phyloP scores from a whole-genome alignment of 2,888 invertebrate species.

The Smittia sp. region DNA sequence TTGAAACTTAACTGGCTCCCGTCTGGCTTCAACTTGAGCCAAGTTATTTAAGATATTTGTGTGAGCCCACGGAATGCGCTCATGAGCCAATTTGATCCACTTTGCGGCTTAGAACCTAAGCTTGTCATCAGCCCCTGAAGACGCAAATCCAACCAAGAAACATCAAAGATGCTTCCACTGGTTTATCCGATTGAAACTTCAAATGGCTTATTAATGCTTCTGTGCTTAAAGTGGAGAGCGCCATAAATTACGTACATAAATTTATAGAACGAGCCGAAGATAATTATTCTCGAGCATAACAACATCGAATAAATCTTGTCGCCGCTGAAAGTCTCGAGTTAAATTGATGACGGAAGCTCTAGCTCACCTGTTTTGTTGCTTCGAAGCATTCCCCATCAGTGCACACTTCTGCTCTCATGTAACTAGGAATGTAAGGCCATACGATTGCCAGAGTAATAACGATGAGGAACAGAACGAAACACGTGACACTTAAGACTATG shows the following conservation, averaged over 20 bases:
- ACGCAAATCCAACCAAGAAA: not conserved
- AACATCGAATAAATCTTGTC: conserved; percentile 1
- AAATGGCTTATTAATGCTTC: conserved; percentile 27
- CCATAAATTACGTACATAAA: not conserved
- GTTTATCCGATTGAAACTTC: conserved; percentile 23
- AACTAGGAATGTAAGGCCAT: conserved; percentile 52
- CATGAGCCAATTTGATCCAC: not conserved
- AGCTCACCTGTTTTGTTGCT: conserved; percentile 49
- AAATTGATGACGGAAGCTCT: too few relatives aligned
- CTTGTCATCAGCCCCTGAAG: not conserved
- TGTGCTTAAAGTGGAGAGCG: not conserved
- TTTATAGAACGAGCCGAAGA: not conserved
- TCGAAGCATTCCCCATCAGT: conserved; percentile 51
- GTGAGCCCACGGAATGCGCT: too few relatives aligned
- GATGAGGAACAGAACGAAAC: conserved; percentile 49
- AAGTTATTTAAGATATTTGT: too few relatives aligned
- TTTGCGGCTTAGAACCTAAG: not conserved
- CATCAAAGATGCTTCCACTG: not conserved
- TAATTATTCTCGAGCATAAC: not conserved
- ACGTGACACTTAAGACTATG: conserved; percentile 50
- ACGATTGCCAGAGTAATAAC: conserved; percentile 50
- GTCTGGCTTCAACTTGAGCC: too few relatives aligned
- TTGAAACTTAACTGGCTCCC: too few relatives aligned
- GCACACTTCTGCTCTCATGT: conserved; percentile 51
- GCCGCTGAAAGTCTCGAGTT: not conserved